Evolutionary conservation across 1,140 invertebrate species (phyloP).

Genomic region (Brachionus calyciflorus): DNA sequence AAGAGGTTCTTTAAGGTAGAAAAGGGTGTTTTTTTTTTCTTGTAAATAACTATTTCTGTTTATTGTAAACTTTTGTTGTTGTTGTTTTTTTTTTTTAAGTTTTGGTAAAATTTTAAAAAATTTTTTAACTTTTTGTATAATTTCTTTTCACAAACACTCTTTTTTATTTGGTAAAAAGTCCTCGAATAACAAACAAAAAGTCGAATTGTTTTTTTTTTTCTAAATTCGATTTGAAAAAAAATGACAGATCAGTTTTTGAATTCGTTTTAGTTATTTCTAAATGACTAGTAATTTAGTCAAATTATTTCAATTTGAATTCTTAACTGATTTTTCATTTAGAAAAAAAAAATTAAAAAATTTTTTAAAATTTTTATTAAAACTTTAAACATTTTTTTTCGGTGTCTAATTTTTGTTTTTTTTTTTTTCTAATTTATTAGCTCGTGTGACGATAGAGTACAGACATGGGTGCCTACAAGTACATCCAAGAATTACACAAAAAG

Average conservation of each 20-base stretch:
- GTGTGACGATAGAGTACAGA: conserved; percentile 12
- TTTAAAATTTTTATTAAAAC: conserved; percentile 13
- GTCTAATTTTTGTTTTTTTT: neutral
- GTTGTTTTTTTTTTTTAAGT: neutral
- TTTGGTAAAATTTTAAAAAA: conserved; percentile 14
- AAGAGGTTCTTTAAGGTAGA: neutral
- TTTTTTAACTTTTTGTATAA: neutral
- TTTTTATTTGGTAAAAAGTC: neutral
- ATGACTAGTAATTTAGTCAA: neutral
- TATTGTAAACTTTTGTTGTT: neutral
- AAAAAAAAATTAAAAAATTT: too few species aligned
- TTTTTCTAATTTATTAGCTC: neutral
- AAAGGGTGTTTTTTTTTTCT: conserved; percentile 4
- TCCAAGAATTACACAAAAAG: conserved; percentile 96
- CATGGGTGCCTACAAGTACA: conserved; percentile 98
- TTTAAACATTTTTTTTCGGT: neutral
- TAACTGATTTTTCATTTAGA: neutral
- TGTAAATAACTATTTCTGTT: neutral
- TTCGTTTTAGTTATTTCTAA: neutral
- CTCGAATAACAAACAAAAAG: neutral
- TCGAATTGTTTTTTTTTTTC: neutral
- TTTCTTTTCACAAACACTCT: neutral
- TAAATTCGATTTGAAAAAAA: neutral
- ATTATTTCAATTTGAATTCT: neutral
- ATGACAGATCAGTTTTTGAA: neutral